These are phyloP conservation scores for Carettochelys insculpta DNA, from an alignment of 2,113 vertebrate genomes.

Conservation along the genomic window DNA sequence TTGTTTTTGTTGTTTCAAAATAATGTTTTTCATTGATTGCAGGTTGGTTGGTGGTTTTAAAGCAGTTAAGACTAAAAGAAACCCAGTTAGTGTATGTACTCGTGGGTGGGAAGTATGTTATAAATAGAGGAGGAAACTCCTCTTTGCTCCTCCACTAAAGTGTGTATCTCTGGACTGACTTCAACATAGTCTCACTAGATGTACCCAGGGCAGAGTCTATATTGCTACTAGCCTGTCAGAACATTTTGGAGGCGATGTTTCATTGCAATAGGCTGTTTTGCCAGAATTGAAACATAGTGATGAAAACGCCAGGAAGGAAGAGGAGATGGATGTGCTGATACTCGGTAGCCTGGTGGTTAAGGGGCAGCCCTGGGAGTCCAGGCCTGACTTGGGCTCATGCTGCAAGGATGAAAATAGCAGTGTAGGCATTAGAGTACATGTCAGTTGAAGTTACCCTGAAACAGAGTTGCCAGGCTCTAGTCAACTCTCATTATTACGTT, in stretches of 20 bases:
- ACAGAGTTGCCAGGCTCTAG: background rate
- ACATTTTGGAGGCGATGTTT: background rate
- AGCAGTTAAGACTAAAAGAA: slow-evolving; percentile 20
- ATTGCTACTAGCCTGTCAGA: background rate
- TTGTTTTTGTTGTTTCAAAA: background rate
- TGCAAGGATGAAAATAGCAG: background rate
- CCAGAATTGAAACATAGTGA: background rate
- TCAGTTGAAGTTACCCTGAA: background rate
- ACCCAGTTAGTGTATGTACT: slow-evolving; percentile 11
- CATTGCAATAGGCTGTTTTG: background rate
- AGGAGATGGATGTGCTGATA: background rate
- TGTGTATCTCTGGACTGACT: slow-evolving; percentile 36
- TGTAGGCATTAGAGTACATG: background rate
- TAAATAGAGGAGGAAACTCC: slow-evolving; percentile 50
- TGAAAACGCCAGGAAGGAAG: background rate
- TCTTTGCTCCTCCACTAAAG: slow-evolving; percentile 39
- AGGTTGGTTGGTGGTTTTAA: slow-evolving; percentile 15
- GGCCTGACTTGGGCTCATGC: background rate
- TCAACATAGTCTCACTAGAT: slow-evolving; percentile 39
- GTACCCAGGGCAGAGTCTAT: slow-evolving; percentile 23
- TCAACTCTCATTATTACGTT: background rate
- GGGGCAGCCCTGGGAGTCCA: background rate
- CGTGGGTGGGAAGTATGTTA: slow-evolving; percentile 29
- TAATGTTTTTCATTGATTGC: background rate
- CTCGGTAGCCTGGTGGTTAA: background rate